phyloP scores from a whole-genome alignment of 2,113 vertebrate species.

The human (Homo sapiens) region GRCh38 chr1:212218001-212218500 shows the following conservation, averaged over 20 bases:
- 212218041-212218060: not conserved
- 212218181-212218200: not conserved
- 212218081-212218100: not conserved
- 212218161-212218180: not conserved
- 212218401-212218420: not conserved
- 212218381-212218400: not conserved
- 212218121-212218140: not conserved
- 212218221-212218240: conserved; percentile 16
- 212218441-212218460: not conserved
- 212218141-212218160: not conserved
- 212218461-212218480: not conserved
- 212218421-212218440: not conserved
- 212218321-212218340: not conserved
- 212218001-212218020: not conserved
- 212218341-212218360: not conserved
- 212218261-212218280: conserved; percentile 33
- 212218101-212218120: not conserved
- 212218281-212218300: conserved; percentile 33
- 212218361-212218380: not conserved
- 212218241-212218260: not conserved
- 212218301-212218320: not conserved
- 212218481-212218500: not conserved
- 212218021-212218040: not conserved
- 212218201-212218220: not conserved
- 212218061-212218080: not conserved